A percentile compares a stretch with the other conserved stretches of the same genome.
phyloP scores from a whole-genome alignment of 2,888 invertebrate genomes.

The Xanthia icteritia region DNA sequence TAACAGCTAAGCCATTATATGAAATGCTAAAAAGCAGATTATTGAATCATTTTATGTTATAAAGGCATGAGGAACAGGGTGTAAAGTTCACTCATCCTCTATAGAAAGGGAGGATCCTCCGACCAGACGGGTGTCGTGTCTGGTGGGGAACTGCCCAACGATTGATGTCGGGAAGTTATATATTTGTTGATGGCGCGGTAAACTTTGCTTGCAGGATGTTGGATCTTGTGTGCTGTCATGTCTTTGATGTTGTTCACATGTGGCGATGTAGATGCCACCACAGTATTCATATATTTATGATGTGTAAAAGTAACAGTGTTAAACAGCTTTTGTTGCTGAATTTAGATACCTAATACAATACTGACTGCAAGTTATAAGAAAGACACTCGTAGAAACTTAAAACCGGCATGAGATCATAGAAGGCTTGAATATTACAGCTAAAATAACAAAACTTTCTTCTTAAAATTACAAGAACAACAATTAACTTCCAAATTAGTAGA shows the following conservation, averaged over 20 bases:
- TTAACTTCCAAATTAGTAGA: not conserved
- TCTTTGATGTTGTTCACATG: too few species aligned
- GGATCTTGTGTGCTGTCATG: too few species aligned
- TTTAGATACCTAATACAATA: not conserved
- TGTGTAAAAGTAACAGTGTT: not conserved
- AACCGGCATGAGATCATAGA: not conserved
- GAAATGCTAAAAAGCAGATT: not conserved
- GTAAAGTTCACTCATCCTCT: too few species aligned
- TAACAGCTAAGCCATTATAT: not conserved
- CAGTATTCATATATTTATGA: not conserved
- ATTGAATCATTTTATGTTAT: not conserved
- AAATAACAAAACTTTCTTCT: not conserved
- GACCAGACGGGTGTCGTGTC: too few species aligned
- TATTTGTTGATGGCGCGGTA: too few species aligned
- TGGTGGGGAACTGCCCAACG: too few species aligned
- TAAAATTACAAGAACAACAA: slow-evolving; percentile 1
- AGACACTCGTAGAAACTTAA: not conserved
- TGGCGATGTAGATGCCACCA: too few species aligned
- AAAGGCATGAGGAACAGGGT: not conserved
- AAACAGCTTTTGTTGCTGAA: not conserved
- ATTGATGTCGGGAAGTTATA: too few species aligned
- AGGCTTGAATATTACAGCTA: not conserved
- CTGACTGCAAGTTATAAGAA: not conserved
- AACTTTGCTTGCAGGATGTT: too few species aligned
- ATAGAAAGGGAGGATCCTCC: too few species aligned